Conservation (phyloP, 2,797 vertebrate species). For the Leontopithecus rosalia region DNA sequence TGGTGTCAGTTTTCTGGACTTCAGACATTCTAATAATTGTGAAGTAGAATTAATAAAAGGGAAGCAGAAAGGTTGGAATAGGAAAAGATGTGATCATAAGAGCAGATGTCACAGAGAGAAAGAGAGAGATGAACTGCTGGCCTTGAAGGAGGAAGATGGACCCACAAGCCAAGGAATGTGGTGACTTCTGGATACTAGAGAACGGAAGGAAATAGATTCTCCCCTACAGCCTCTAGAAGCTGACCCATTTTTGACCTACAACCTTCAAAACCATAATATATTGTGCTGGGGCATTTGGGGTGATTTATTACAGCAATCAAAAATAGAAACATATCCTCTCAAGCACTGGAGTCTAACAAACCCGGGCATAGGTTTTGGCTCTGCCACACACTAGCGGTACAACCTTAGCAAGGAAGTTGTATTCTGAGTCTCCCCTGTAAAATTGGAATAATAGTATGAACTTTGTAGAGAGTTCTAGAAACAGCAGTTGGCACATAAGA, state of each 20-base stretch:
- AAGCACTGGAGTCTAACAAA: rapidly evolving
- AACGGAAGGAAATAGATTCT: not conserved
- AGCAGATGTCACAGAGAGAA: not conserved
- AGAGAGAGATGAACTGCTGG: not conserved
- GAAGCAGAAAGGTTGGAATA: not conserved
- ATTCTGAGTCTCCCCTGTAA: not conserved
- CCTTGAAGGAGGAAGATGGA: not conserved
- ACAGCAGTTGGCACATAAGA: too few species aligned
- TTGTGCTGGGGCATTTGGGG: not conserved
- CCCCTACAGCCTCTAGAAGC: not conserved
- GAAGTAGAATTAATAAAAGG: not conserved
- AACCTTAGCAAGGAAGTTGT: not conserved
- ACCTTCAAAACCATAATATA: not conserved
- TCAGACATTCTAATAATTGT: not conserved
- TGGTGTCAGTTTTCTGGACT: not conserved
- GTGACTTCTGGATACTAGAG: not conserved
- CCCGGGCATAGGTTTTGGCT: rapidly evolving
- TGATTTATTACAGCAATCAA: too few species aligned
- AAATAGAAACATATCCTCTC: rapidly evolving
- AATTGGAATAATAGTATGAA: too few species aligned
- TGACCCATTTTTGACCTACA: not conserved
- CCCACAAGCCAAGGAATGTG: not conserved
- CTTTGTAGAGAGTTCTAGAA: not conserved
- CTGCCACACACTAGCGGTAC: not conserved
- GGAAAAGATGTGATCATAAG: not conserved